Evolutionary conservation across 2,888 invertebrate species (phyloP).

Genomic region (Amphipoea lucens): DNA sequence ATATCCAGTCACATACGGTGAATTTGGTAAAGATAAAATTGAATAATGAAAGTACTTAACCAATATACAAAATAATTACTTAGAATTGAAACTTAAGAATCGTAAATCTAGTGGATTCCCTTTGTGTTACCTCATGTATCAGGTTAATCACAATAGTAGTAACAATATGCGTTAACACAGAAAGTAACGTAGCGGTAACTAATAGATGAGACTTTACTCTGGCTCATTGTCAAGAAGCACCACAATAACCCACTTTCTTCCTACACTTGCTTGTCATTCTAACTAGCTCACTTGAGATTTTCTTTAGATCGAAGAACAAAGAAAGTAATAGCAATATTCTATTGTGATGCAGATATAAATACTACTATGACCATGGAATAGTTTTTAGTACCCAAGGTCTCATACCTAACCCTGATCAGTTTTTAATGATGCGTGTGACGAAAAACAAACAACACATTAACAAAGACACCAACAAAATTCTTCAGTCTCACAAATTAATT

Average conservation of each 20-base stretch:
- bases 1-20: not conserved
- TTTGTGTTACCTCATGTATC: not conserved
- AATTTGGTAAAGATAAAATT: not conserved
- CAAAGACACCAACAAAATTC: not conserved
- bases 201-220: conserved; percentile 48
- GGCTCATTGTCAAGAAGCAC: conserved; percentile 53
- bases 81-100: not conserved
- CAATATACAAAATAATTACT: not conserved
- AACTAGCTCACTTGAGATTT: conserved; percentile 52
- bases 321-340: conserved; percentile 34
- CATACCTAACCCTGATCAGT: not conserved
- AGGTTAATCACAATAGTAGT: conserved; percentile 14
- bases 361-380: conserved; percentile 11
- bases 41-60: not conserved
- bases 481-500: conserved; percentile 14
- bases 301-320: conserved; percentile 40
- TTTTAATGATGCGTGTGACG: not conserved
- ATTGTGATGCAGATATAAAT: conserved; percentile 24
- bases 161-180: conserved; percentile 46
- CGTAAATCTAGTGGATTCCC: not conserved
- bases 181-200: conserved; percentile 55
- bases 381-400: not conserved
- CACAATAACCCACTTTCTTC: conserved; percentile 61
- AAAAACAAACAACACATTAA: not conserved
- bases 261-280: conserved; percentile 55